Percentiles rank a stretch among this genome's conserved stretches.
Evolutionary conservation across 2,888 invertebrate genomes (phyloP).

Genomic region (Anoplius nigerrimus): DNA sequence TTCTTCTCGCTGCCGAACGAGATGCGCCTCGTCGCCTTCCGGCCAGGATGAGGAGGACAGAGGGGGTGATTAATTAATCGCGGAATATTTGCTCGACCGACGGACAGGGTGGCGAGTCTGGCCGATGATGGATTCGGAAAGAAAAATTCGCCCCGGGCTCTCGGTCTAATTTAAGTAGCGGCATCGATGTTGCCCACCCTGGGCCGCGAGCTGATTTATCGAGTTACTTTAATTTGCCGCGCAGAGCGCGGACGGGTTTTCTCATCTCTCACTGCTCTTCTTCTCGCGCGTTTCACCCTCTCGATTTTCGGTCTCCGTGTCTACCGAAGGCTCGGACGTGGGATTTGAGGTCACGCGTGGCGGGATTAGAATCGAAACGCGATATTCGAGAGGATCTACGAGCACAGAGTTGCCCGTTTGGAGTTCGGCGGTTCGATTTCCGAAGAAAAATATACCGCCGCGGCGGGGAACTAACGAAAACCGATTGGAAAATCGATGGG

Average conservation of each 20-base stretch:
- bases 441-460: too few species aligned
- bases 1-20: background rate
- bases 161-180: constrained; percentile 33
- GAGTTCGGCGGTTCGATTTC: too few species aligned
- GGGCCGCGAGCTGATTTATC: constrained; percentile 24
- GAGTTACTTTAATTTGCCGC: constrained; percentile 34
- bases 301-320: too few species aligned
- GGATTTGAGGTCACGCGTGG: too few species aligned
- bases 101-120: constrained; percentile 3
- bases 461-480: too few species aligned
- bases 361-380: too few species aligned
- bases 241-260: background rate
- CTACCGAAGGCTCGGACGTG: too few species aligned
- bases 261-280: too few species aligned
- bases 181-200: constrained; percentile 23
- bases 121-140: constrained; percentile 31
- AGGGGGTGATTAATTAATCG: constrained; percentile 45
- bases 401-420: too few species aligned
- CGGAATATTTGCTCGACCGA: constrained; percentile 45
- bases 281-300: too few species aligned
- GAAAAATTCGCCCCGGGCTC: background rate
- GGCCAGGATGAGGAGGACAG: constrained; percentile 15
- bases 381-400: too few species aligned
- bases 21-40: constrained; percentile 31
- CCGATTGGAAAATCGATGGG: too few species aligned